These are phyloP conservation scores for Phymorhynchus buccinoides DNA, from an alignment of 1,140 invertebrate genomes.

Conservation along the genomic window DNA sequence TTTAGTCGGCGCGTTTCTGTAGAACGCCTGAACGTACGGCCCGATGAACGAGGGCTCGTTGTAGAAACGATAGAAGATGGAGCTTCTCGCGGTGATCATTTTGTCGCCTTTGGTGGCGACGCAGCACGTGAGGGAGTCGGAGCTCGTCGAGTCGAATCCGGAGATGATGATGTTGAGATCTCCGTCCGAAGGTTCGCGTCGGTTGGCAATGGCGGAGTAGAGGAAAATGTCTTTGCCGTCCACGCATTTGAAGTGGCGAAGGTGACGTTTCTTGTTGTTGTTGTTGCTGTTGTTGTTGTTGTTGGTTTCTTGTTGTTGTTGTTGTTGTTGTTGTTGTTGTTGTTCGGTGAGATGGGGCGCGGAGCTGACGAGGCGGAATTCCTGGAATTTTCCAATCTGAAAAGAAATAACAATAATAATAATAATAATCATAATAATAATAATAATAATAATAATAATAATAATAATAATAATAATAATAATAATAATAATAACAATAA, in stretches of 20 bases:
- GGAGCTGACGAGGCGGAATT: neutral
- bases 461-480: no score
- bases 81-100: neutral
- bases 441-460: no score
- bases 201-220: conserved; percentile 46
- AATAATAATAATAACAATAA: no score
- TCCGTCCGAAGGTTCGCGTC: conserved; percentile 18
- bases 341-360: neutral
- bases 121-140: conserved; percentile 26
- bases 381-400: neutral
- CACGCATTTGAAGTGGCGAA: conserved; percentile 9
- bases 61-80: conserved; percentile 30
- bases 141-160: conserved; percentile 8
- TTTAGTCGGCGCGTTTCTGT: neutral
- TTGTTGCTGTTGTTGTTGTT: no score
- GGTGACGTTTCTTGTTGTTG: neutral
- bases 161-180: conserved; percentile 43
- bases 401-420: neutral
- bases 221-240: conserved; percentile 30
- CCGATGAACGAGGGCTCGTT: conserved; percentile 29
- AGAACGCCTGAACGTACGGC: conserved; percentile 20
- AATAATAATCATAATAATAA: neutral
- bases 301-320: no score
- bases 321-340: no score
- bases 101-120: conserved; percentile 22